Base-by-base conservation (phyloP, 1,140 invertebrate species). In the Nasonia giraulti region DNA sequence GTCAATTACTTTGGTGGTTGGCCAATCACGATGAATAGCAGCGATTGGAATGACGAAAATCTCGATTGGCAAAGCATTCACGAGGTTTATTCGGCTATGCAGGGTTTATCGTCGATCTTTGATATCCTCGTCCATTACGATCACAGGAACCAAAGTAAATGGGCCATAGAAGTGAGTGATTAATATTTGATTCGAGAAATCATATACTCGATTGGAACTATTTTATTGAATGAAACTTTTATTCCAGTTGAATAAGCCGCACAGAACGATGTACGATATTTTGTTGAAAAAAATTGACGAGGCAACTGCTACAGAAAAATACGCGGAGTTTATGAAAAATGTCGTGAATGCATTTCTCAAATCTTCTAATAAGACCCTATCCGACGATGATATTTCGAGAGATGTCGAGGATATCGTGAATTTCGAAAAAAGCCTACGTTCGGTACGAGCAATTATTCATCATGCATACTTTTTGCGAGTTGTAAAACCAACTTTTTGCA, bases 41-140 rank as follows among this genome's bases (percentile, higher is more conserved):
- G 33, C 23, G 79, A 81, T 23, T 81, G 79, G 68, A 31, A 31
- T 31, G 68, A 71, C 20, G 78, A 80, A 14, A n/a, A 80, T 71
- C 79, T 33, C 66, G 79, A 81, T 47, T 81, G 62, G 79, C 79
- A 81, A 66, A 47, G 68, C 11, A 71, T 81, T 47, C 33, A 71
- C 62, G 68, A 47, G 37, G 44, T 37, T 50, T 81, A 81, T 27
- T 3, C 37, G 20, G 27, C 50, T 10, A 20, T 69, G 4, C 6
- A 12, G 2, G 78, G 23, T 44, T 10, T 69, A 4, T 40, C 78
- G 3, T 50, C 78, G 10, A 3, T 80, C 1, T 80, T 80, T 40
- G 17, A 69, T 80, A 44, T 80, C 7, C 6, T 5, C 1, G 62
- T 80, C 2, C 2, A 27, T 37, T 1, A 5, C 4, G 78, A 80